These are phyloP conservation scores for Palythoa heliodiscus DNA, from an alignment of 92 coral and sea anemone species.

Conservation along the genomic window DNA sequence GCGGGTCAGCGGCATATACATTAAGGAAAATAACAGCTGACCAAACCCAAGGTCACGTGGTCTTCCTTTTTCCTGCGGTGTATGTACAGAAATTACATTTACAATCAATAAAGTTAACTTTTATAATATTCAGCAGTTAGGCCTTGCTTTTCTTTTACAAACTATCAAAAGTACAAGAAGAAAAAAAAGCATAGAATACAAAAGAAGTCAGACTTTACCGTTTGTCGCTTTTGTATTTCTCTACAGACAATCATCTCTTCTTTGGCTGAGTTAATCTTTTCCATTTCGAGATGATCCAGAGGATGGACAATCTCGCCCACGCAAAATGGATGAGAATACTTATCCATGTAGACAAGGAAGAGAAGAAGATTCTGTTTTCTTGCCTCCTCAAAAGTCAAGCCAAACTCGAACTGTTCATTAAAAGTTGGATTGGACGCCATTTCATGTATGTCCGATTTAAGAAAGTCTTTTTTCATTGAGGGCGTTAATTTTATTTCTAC, in stretches of 20 bases:
- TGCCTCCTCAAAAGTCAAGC: slow-evolving; percentile 69
- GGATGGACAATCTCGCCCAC: slow-evolving; percentile 87
- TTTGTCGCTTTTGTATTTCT: slow-evolving; percentile 80
- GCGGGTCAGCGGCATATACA: slow-evolving; percentile 97
- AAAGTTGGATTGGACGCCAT: slow-evolving; percentile 80
- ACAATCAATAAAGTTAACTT: not conserved
- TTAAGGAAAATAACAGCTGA: slow-evolving; percentile 85
- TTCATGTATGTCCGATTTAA: slow-evolving; percentile 93
- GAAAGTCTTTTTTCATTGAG: slow-evolving; percentile 68
- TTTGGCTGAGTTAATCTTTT: slow-evolving; percentile 63
- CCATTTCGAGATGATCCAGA: slow-evolving; percentile 70
- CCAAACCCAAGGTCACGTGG: slow-evolving; percentile 94
- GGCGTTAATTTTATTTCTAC: slow-evolving; percentile 81
- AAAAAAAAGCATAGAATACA: too few species aligned
- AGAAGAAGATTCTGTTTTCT: slow-evolving; percentile 72
- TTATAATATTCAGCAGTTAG: not conserved
- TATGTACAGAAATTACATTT: not conserved
- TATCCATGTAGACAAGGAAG: slow-evolving; percentile 84
- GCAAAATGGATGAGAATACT: slow-evolving; percentile 86
- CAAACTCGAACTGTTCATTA: slow-evolving; percentile 85
- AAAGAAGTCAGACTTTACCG: slow-evolving; percentile 49
- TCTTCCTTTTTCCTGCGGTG: slow-evolving; percentile 65
- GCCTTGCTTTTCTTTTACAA: not conserved
- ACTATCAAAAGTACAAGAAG: too few species aligned
- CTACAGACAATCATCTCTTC: slow-evolving; percentile 92